Percentiles rank a stretch among this genome's conserved stretches.
These are phyloP conservation scores for Tringa solitaria DNA, from an alignment of 2,113 vertebrate genomes.

Conservation along the genomic window DNA sequence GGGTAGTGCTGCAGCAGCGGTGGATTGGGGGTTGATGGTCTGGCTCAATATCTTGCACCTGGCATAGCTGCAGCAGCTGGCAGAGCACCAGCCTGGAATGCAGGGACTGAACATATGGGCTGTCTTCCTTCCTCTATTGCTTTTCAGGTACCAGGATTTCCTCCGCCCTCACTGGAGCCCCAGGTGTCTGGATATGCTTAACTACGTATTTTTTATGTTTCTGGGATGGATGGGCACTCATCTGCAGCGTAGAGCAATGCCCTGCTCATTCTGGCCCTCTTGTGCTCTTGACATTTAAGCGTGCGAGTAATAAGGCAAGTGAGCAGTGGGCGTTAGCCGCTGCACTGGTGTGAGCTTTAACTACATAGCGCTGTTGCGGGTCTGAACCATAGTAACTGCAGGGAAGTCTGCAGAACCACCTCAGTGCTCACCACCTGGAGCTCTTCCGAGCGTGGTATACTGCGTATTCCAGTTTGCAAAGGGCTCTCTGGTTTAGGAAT, in stretches of 20 bases:
- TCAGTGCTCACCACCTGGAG: background rate
- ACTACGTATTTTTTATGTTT: background rate
- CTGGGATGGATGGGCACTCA: background rate
- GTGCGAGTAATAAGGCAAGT: background rate
- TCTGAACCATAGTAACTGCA: background rate
- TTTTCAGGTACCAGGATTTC: background rate
- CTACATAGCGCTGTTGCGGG: background rate
- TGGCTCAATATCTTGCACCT: background rate
- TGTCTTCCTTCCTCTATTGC: background rate
- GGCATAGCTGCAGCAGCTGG: fast-evolving
- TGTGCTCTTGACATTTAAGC: background rate
- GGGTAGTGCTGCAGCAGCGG: background rate
- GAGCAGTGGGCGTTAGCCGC: background rate
- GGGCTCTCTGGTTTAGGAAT: background rate
- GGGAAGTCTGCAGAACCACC: background rate
- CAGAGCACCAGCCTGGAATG: background rate
- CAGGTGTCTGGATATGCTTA: fast-evolving
- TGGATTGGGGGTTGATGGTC: background rate
- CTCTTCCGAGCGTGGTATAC: background rate
- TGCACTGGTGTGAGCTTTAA: background rate
- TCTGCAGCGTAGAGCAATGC: background rate
- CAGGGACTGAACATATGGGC: fast-evolving
- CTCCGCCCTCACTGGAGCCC: background rate
- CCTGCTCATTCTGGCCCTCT: background rate
- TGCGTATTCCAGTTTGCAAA: background rate